Base-by-base conservation (phyloP, 1,140 invertebrate species). In the Lordiphosa mommai region DNA sequence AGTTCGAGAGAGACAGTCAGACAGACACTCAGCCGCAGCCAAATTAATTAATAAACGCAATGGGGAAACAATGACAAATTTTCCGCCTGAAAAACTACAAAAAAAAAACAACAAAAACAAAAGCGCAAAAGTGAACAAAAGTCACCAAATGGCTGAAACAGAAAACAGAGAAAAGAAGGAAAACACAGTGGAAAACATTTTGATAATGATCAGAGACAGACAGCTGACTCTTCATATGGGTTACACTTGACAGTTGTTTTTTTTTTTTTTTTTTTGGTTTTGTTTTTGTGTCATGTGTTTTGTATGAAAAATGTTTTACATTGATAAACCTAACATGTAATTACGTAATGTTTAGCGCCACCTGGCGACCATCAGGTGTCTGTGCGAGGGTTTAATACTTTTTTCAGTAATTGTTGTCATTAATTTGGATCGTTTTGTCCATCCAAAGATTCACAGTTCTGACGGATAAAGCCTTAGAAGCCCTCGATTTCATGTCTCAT, bases 1-100 rank as follows among this genome's bases (percentile, higher is more conserved):
- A 53, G 29, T 40, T 8, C 43, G 30, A 32, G 29, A 52, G 44
- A 52, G 33, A 55, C 27, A 51, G 10, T 29, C 12, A 34, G 46
- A 40, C 38, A 61, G 56, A 70, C 61, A 68, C 47, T 23, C 65
- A 55, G 55, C 52, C 66, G 55, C 61, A 71, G 61, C 67, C 77
- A 84, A 84, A 84, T 84, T 84, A 84, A 84, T 84, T 84, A 84
- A 84, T 84, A 84, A 67, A 84, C 77, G 72, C 64, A 72, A 58
- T 49, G 44, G 20, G 20, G 58, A 77, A 76, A 84, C 77, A 84
- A 84, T 84, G 79, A 84, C 72, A 84, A 67, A 84, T 77, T 84
- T 84, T 84, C 57, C 79, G 72, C 77, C 77, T 84, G 72, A 61
- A 77, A 79, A 84, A 58, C 60, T 73, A 32, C 61, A 80, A 56